Percentiles rank a stretch among this genome's conserved stretches.
phyloP scores from a whole-genome alignment of 2,888 invertebrate species.

The Sceliomorpha sp. region DNA sequence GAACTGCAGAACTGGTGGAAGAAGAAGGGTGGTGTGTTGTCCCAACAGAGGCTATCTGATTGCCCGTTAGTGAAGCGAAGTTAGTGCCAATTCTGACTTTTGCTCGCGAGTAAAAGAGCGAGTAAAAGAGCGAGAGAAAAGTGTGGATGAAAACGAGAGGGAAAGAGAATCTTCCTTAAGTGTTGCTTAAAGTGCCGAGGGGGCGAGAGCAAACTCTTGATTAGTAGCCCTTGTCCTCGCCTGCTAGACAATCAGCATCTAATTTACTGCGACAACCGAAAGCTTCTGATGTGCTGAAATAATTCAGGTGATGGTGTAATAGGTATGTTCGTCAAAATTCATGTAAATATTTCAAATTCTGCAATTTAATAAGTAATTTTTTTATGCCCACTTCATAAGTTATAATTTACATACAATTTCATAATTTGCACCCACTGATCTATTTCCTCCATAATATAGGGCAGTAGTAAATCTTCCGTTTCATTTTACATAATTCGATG shows the following conservation, averaged over 20 bases:
- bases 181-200: conserved; percentile 57
- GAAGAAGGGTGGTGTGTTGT: conserved; percentile 68
- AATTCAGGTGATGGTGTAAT: not conserved
- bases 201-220: conserved; percentile 64
- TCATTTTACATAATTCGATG: too few relatives aligned
- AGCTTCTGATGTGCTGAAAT: conserved; percentile 12
- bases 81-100: conserved; percentile 71
- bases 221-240: conserved; percentile 60
- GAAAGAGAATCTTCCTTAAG: conserved; percentile 43
- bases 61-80: conserved; percentile 74
- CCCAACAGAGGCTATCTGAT: conserved; percentile 78
- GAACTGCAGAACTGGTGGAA: conserved; percentile 25
- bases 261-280: conserved; percentile 18
- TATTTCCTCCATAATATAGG: too few relatives aligned
- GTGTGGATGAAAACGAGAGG: conserved; percentile 13
- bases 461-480: too few relatives aligned
- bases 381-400: too few relatives aligned
- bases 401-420: too few relatives aligned
- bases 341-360: not conserved
- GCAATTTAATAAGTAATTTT: too few relatives aligned
- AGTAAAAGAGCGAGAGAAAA: conserved; percentile 37
- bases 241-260: conserved; percentile 32
- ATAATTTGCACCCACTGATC: too few relatives aligned
- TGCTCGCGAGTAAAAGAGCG: conserved; percentile 53
- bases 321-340: not conserved